Percentiles rank a stretch among this genome's conserved stretches.
These are phyloP conservation scores for Protobothrops flavoviridis DNA, from an alignment of 2,113 vertebrate species.

Conservation along the genomic window DNA sequence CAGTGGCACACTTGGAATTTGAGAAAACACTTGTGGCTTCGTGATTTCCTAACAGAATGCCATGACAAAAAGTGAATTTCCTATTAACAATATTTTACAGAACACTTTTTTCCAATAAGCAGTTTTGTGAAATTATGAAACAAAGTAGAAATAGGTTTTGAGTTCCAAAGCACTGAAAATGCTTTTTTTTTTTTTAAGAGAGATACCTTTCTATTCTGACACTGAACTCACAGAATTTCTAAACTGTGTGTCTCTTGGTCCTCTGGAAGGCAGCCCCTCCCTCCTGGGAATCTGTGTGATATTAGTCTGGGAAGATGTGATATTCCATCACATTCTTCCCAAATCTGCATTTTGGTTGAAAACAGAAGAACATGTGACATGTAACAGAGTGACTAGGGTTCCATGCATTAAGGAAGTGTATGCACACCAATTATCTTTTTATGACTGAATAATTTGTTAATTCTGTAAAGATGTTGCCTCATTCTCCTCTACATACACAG, in stretches of 20 bases:
- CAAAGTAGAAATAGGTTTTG: not conserved
- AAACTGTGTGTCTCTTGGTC: too few species aligned
- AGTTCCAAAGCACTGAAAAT: not conserved
- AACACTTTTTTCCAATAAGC: not conserved
- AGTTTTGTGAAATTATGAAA: not conserved
- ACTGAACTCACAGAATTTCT: not conserved
- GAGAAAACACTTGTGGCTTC: not conserved
- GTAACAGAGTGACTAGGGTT: not conserved
- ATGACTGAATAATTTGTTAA: not conserved
- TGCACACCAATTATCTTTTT: too few species aligned
- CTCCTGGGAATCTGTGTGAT: too few species aligned
- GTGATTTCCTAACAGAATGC: not conserved
- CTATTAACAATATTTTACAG: not conserved
- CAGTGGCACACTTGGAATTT: not conserved
- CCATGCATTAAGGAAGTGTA: not conserved
- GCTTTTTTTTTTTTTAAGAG: not conserved
- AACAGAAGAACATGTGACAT: not conserved
- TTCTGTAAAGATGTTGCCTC: not conserved
- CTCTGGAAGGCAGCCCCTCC: too few species aligned
- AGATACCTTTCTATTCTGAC: not conserved
- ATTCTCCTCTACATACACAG: not conserved
- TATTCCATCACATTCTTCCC: too few species aligned
- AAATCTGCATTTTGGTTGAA: not conserved
- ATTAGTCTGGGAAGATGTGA: too few species aligned
- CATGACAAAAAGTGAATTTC: not conserved